Conservation (phyloP, 2,888 invertebrate species). For the Emesis russula region DNA sequence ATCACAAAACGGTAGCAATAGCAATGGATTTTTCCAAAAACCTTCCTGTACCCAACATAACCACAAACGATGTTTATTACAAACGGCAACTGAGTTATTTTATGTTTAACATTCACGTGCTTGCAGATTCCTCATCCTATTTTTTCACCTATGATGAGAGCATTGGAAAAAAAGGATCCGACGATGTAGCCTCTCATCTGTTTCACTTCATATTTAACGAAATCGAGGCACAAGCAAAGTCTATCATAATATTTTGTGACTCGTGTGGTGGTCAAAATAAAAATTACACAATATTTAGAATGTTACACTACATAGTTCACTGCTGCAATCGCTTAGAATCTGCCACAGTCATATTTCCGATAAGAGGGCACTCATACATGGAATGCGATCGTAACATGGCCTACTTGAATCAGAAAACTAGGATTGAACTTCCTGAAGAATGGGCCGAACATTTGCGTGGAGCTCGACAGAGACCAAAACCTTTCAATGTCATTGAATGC, state of each 20-base stretch:
- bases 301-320: too few species aligned
- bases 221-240: background rate
- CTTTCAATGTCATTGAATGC: constrained; percentile 39
- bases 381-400: constrained; percentile 42
- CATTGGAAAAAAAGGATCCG: constrained; percentile 77
- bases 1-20: background rate
- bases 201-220: constrained; percentile 32
- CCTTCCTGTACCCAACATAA: constrained; percentile 39
- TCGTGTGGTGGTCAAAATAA: constrained; percentile 88
- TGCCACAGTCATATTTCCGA: constrained; percentile 36
- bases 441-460: constrained; percentile 14
- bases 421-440: constrained; percentile 1
- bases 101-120: constrained; percentile 43
- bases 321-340: constrained; percentile 16
- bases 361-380: constrained; percentile 41
- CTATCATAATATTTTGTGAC: constrained; percentile 87
- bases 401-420: constrained; percentile 39
- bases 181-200: constrained; percentile 51
- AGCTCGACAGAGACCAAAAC: constrained; percentile 11
- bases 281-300: constrained; percentile 66
- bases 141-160: constrained; percentile 82
- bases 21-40: constrained; percentile 46
- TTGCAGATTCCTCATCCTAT: constrained; percentile 69
- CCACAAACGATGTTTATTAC: constrained; percentile 8
- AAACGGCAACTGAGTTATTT: constrained; percentile 21